Base-by-base conservation (phyloP, 2,113 vertebrate species). In the Scortum barcoo region DNA sequence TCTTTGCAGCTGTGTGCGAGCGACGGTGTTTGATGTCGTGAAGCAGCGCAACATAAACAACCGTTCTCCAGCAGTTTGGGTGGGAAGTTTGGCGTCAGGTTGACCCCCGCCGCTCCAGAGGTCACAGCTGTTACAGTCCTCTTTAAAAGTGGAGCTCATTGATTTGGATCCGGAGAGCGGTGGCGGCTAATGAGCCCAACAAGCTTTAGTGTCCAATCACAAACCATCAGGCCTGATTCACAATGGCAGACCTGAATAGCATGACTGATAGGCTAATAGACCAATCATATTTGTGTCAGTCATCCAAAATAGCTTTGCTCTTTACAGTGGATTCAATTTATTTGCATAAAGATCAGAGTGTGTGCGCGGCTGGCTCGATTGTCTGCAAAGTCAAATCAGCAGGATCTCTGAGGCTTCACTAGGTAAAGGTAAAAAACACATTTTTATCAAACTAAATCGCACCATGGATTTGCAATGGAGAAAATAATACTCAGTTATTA, bases 201-300 rank as follows among this genome's bases (percentile, higher is more conserved):
- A 48, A 57, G 76, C 84, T 65, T 76, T 28, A 76, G 77, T 65
- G 78, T 86, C 81, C 81, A 87, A 75, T 91, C 88, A 78, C 58
- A 86, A 84, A 81, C 78, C 88, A 70, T 80, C 69, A 81, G 38
- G 83, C 9, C 54, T 85, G 73, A 91, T 88, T 83, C 57, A 65
- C 76, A 80, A 86, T 67, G 83, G 79, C 80, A 86, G 75, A 83
- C 57, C 44, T 71, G 76, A 85, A 86, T 83, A 73, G 86, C 76
- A 68, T 84, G 86, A 90, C 78, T 86, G 91, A 90, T 89, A 44
- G 75, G 77, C 65, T 88, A 86, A 91, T 80, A 68, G 63, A 88
- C 80, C 88, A 75, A 83, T 91, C 83, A 81, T 44, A 85, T 90
- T 82, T 68, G 28, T 72, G 89, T 88, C 88, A 85, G 17, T 90